Evolutionary conservation across 2,797 vertebrate species (phyloP).

Genomic region (Gallinago nigripennis): DNA sequence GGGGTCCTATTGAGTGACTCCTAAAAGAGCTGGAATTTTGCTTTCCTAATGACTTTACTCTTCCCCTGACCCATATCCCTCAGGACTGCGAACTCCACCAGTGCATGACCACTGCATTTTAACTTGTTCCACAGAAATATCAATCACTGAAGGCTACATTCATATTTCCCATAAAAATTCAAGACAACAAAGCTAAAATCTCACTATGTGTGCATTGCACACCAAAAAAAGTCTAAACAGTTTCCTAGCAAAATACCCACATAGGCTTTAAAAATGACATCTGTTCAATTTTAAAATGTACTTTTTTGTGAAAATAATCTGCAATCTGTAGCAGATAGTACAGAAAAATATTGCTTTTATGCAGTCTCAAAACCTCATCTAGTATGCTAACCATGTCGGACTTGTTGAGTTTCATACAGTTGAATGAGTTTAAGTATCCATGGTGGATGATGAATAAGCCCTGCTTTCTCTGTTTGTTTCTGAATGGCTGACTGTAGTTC

Average conservation of each 20-base stretch:
- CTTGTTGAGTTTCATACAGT: conserved; percentile 86
- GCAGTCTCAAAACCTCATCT: background rate
- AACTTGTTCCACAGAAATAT: background rate
- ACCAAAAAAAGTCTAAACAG: background rate
- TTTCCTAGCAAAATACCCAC: background rate
- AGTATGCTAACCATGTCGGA: conserved; percentile 83
- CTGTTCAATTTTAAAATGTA: background rate
- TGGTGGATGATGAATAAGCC: conserved; percentile 82
- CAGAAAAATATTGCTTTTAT: background rate
- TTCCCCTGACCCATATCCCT: background rate
- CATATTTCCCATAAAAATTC: background rate
- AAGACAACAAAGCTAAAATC: background rate
- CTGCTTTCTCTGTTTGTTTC: conserved; percentile 78
- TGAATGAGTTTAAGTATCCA: conserved; percentile 88
- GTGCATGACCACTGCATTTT: background rate
- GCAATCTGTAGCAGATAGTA: background rate
- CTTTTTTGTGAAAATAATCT: background rate
- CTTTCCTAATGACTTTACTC: background rate
- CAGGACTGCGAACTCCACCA: background rate
- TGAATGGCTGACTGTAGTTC: conserved; percentile 83
- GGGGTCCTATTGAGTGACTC: background rate
- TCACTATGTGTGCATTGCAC: background rate
- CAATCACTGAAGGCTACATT: background rate
- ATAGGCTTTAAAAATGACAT: background rate
- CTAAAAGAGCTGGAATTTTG: background rate